phyloP scores from a whole-genome alignment of 2,113 vertebrate species.

The Heteronetta atricapilla region DNA sequence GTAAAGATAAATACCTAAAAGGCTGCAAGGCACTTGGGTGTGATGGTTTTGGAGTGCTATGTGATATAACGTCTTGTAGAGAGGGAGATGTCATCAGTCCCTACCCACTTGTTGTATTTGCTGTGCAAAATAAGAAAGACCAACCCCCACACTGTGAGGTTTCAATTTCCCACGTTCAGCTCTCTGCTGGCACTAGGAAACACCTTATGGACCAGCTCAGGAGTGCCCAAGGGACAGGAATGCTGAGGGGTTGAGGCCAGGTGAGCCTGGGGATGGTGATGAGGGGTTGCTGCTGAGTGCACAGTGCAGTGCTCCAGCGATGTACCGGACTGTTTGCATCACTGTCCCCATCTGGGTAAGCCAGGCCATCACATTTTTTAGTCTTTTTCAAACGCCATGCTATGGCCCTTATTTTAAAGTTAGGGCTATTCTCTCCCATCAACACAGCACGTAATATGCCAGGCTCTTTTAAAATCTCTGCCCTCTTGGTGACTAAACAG shows the following conservation, averaged over 20 bases:
- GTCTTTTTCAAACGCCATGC: background rate
- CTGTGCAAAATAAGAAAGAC: background rate
- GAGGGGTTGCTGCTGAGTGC: accelerated
- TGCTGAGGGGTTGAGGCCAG: background rate
- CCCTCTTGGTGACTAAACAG: constrained; percentile 22
- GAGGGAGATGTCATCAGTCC: background rate
- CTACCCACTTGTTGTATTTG: background rate
- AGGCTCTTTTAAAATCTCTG: background rate
- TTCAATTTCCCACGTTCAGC: background rate
- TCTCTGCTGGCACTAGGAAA: background rate
- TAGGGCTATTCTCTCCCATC: background rate
- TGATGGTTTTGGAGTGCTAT: background rate
- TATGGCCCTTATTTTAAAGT: background rate
- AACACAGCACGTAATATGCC: constrained; percentile 3
- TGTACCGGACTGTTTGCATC: background rate
- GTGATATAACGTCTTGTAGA: background rate
- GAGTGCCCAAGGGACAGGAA: background rate
- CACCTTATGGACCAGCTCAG: background rate
- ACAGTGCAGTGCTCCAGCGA: background rate
- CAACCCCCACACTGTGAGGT: background rate
- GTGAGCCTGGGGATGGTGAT: background rate
- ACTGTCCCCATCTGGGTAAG: background rate
- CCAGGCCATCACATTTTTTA: background rate
- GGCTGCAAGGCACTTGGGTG: background rate
- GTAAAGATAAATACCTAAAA: background rate